Evolutionary conservation across 1,140 invertebrate species (phyloP).

Genomic region (Hylaeus volcanicus): DNA sequence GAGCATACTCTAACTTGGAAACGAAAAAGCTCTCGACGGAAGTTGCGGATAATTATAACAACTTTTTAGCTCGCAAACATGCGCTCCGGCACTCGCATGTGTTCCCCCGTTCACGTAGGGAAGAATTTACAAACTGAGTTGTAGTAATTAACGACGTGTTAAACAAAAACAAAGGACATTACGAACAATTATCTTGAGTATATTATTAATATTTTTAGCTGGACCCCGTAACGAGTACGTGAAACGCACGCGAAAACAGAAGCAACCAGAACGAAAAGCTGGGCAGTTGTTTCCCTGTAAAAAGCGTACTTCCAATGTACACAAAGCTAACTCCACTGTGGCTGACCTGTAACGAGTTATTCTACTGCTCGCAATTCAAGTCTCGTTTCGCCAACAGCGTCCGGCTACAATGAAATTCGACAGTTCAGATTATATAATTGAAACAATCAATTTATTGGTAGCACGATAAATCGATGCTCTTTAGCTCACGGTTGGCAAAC

Average conservation of each 20-base stretch:
- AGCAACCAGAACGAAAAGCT: not conserved
- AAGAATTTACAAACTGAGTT: not conserved
- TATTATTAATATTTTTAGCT: not conserved
- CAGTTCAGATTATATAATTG: slow-evolving; percentile 9
- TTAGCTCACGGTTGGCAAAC: not conserved
- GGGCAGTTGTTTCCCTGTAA: slow-evolving; percentile 6
- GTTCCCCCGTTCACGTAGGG: no score
- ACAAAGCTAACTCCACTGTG: slow-evolving; percentile 26
- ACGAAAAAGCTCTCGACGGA: not conserved
- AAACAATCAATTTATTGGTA: slow-evolving; percentile 1
- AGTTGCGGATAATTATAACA: not conserved
- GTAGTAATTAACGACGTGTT: not conserved
- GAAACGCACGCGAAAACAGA: not conserved
- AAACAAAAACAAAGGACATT: not conserved
- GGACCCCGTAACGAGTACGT: not conserved
- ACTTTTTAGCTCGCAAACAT: not conserved
- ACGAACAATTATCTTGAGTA: not conserved
- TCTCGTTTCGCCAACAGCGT: not conserved
- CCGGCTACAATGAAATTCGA: not conserved
- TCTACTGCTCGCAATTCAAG: slow-evolving; percentile 31
- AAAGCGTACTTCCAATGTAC: slow-evolving; percentile 20
- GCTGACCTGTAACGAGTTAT: slow-evolving; percentile 41
- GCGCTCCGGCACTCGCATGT: not conserved
- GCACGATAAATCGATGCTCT: not conserved
- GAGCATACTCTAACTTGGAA: not conserved